A percentile compares a stretch with the other conserved stretches of the same genome.
These are phyloP conservation scores for Gadus macrocephalus DNA, from an alignment of 2,113 vertebrate genomes.

Conservation along the genomic window DNA sequence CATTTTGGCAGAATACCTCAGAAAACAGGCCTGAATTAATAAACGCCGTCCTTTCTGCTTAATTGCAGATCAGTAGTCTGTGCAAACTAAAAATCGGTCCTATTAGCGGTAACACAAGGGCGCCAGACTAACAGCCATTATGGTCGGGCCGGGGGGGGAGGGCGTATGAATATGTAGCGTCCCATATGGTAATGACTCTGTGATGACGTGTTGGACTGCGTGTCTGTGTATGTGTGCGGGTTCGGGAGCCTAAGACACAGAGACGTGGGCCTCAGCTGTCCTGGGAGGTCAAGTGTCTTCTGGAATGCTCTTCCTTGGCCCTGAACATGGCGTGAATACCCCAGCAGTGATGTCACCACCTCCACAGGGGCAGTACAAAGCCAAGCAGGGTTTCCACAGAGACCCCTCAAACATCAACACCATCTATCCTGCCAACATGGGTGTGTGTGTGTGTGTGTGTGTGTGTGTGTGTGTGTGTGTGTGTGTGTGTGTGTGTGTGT, in stretches of 20 bases:
- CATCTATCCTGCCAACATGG: constrained; percentile 21
- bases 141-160: background rate
- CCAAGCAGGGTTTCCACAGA: constrained; percentile 60
- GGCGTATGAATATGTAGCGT: background rate
- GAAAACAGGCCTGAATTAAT: too few species aligned
- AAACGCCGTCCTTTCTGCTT: background rate
- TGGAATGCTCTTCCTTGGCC: constrained; percentile 62
- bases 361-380: constrained; percentile 49
- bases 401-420: constrained; percentile 62
- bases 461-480: constrained; percentile 7
- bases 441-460: constrained; percentile 8
- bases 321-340: constrained; percentile 62
- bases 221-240: background rate
- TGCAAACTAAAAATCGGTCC: background rate
- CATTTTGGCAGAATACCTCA: too few species aligned
- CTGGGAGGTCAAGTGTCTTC: constrained; percentile 55
- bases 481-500: background rate
- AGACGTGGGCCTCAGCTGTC: constrained; percentile 54
- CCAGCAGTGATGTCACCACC: constrained; percentile 62
- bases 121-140: background rate
- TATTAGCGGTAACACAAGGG: constrained; percentile 2
- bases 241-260: constrained; percentile 7
- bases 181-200: too few species aligned
- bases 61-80: background rate
- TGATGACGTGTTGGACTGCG: background rate